phyloP scores from a whole-genome alignment of 2,797 vertebrate species.

The Halcyon smyrnensis region DNA sequence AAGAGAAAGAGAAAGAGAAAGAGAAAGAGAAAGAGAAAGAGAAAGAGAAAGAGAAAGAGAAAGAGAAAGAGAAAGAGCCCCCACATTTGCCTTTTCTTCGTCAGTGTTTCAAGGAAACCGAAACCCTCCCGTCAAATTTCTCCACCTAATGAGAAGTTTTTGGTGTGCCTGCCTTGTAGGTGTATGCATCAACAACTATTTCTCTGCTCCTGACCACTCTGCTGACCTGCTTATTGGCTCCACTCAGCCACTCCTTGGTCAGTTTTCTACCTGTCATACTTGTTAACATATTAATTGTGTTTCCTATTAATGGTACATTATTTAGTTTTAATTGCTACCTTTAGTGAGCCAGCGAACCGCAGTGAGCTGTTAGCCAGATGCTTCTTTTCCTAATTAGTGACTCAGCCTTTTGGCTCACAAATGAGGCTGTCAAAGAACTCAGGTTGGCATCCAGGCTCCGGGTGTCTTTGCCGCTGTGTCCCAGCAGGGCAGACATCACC shows the following conservation, averaged over 20 bases:
- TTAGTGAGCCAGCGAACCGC: neutral
- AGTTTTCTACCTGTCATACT: neutral
- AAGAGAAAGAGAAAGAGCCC: too few relatives aligned
- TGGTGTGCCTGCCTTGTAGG: neutral
- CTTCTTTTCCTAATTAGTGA: neutral
- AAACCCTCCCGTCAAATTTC: neutral
- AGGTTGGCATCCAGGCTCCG: neutral
- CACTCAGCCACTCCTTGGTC: neutral
- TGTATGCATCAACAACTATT: accelerated
- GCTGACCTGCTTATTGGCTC: neutral
- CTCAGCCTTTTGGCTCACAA: neutral
- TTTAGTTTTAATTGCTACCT: neutral
- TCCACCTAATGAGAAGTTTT: neutral
- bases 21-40: too few relatives aligned
- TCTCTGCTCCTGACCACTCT: neutral
- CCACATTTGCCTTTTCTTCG: neutral
- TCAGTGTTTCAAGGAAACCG: neutral
- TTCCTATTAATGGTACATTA: neutral
- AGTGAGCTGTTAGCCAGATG: neutral
- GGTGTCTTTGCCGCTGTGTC: neutral
- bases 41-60: too few relatives aligned
- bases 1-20: too few relatives aligned
- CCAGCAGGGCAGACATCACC: accelerated
- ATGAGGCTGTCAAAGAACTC: neutral
- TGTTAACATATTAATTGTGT: neutral